These are phyloP conservation scores for Uloborus diversus DNA, from an alignment of 1,140 invertebrate genomes.

Conservation along the genomic window DNA sequence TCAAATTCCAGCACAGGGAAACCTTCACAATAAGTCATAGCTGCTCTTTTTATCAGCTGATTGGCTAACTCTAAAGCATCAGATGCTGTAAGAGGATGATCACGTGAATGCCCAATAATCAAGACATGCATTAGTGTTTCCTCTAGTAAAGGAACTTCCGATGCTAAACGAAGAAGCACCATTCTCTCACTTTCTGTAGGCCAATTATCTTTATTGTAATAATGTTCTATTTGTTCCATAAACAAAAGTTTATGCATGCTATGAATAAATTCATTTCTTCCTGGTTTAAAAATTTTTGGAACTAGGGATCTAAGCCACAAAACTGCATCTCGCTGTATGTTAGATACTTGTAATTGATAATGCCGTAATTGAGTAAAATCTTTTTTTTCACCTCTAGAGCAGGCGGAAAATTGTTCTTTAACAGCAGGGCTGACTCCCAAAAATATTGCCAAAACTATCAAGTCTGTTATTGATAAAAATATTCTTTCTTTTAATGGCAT, in stretches of 20 bases:
- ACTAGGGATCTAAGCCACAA: conserved; percentile 87
- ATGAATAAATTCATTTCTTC: conserved; percentile 77
- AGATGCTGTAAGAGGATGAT: conserved; percentile 79
- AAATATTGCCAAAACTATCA: conserved; percentile 86
- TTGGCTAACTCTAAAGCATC: conserved; percentile 88
- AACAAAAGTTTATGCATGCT: conserved; percentile 87
- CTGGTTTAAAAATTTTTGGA: conserved; percentile 75
- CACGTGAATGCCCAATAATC: conserved; percentile 80
- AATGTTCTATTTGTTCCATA: conserved; percentile 84
- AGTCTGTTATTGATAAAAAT: conserved; percentile 83
- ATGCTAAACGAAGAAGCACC: conserved; percentile 80
- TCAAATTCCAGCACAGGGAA: conserved; percentile 73
- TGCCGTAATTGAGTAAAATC: conserved; percentile 68
- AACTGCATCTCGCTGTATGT: conserved; percentile 82
- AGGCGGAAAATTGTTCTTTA: conserved; percentile 73
- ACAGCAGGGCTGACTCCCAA: conserved; percentile 80
- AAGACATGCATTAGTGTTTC: conserved; percentile 83
- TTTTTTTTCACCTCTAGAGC: conserved; percentile 73
- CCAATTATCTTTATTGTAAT: conserved; percentile 94
- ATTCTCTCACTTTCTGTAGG: conserved; percentile 84
- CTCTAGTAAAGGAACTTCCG: conserved; percentile 86
- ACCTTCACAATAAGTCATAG: conserved; percentile 70
- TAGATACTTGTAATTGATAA: conserved; percentile 76
- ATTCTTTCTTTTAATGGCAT: conserved; percentile 74
- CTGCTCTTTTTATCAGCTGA: conserved; percentile 83